A percentile compares a stretch with the other conserved stretches of the same genome.
Evolutionary conservation across 2,113 vertebrate genomes (phyloP).

Genomic region (Perccottus glenii): DNA sequence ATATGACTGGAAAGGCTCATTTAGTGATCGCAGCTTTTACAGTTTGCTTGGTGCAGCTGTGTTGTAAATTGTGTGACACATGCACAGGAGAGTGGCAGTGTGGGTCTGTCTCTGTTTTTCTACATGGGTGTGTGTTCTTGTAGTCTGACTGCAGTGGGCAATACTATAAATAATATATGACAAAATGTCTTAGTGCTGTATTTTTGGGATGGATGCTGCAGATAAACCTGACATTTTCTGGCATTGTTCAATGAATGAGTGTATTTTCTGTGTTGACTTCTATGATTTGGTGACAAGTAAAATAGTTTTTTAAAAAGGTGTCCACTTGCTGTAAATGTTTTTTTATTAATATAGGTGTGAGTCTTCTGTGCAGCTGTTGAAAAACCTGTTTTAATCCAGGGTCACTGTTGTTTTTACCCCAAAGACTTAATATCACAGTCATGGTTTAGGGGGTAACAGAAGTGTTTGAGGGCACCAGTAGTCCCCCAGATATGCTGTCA

Average conservation of each 20-base stretch:
- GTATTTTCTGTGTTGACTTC: background rate
- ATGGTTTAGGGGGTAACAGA: conserved; percentile 66
- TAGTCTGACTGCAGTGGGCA: conserved; percentile 46
- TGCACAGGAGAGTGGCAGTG: conserved; percentile 48
- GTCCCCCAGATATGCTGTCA: conserved; percentile 79
- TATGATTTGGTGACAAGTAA: too few species aligned
- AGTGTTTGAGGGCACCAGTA: conserved; percentile 68
- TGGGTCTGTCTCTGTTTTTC: conserved; percentile 47
- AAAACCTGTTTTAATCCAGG: conserved; percentile 34
- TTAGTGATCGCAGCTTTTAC: conserved; percentile 31
- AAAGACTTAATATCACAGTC: conserved; percentile 55
- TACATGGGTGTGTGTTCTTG: conserved; percentile 46
- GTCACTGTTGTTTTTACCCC: conserved; percentile 63
- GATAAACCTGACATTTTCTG: background rate
- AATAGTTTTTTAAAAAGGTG: too few species aligned
- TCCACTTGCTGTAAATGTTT: too few species aligned
- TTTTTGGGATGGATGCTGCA: conserved; percentile 25
- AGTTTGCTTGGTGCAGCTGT: conserved; percentile 31
- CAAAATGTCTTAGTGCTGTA: conserved; percentile 41
- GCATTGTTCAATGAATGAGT: background rate
- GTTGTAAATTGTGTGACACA: conserved; percentile 66
- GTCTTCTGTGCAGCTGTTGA: conserved; percentile 10
- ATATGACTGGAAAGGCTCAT: conserved; percentile 29
- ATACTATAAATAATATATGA: conserved; percentile 64
- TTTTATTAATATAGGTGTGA: conserved; percentile 20